Conservation (phyloP, 1,140 invertebrate genomes). For the Hycleus cichorii region DNA sequence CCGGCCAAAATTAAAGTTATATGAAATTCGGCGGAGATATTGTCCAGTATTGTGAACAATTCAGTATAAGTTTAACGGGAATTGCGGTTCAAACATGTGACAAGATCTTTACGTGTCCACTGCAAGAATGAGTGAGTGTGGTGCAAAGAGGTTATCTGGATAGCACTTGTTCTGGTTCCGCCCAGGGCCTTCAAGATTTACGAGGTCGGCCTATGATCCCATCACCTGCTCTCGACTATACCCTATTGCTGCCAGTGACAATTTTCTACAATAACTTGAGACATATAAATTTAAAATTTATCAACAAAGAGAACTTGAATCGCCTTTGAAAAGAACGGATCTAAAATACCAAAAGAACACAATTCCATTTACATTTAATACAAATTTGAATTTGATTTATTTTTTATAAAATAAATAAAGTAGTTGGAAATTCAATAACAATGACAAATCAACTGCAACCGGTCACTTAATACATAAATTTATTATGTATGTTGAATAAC, state of each 20-base stretch:
- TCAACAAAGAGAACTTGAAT: background rate
- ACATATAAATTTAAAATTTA: background rate
- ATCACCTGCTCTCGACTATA: constrained; percentile 19
- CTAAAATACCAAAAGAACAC: too few species aligned
- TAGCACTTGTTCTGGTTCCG: constrained; percentile 32
- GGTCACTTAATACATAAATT: too few species aligned
- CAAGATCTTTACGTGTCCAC: constrained; percentile 27
- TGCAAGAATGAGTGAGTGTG: constrained; percentile 29
- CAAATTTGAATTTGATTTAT: too few species aligned
- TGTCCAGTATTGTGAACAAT: too few species aligned
- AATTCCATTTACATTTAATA: too few species aligned
- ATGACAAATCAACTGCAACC: too few species aligned
- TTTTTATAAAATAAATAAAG: too few species aligned
- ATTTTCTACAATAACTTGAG: background rate
- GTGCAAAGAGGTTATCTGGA: constrained; percentile 34
- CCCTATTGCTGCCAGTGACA: background rate
- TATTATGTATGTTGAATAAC: too few species aligned
- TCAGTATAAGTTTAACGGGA: background rate
- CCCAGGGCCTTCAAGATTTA: constrained; percentile 29
- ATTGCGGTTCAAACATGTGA: constrained; percentile 19
- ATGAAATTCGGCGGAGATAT: background rate
- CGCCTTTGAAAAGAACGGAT: too few species aligned
- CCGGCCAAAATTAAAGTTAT: background rate
- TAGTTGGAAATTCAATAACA: too few species aligned
- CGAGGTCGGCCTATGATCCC: constrained; percentile 27